Evolutionary conservation across 2,113 vertebrate genomes (phyloP).

Genomic region (Nanorana parkeri): DNA sequence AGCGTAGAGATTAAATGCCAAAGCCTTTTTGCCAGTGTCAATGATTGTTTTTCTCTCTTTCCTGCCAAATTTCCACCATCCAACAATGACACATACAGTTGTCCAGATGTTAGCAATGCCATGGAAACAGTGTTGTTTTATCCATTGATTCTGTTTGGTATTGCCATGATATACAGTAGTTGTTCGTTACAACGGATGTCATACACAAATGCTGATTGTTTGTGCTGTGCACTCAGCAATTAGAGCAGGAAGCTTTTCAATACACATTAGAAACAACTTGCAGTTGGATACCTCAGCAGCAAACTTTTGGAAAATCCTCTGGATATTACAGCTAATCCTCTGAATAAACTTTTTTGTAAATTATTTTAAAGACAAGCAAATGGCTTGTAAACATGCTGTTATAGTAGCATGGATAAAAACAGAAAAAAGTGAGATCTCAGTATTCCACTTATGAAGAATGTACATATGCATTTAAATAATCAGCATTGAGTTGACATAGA

Average conservation of each 20-base stretch:
- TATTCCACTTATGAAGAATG: too few species aligned
- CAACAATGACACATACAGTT: slow-evolving; percentile 29
- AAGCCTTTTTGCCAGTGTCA: slow-evolving; percentile 20
- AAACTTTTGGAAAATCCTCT: neutral
- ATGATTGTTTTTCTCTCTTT: slow-evolving; percentile 28
- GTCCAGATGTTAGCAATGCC: slow-evolving; percentile 45
- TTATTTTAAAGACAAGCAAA: too few species aligned
- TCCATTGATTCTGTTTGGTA: slow-evolving; percentile 24
- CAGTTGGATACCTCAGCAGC: slow-evolving; percentile 1
- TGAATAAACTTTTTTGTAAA: neutral
- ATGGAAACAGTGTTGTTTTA: slow-evolving; percentile 43
- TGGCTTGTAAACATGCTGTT: too few species aligned
- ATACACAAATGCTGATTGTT: slow-evolving; percentile 36
- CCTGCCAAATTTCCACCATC: slow-evolving; percentile 38
- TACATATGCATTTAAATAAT: too few species aligned
- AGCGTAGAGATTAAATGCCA: slow-evolving; percentile 19
- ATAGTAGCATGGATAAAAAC: too few species aligned
- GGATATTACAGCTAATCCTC: neutral
- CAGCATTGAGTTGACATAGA: too few species aligned
- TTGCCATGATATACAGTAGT: neutral
- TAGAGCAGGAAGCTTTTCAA: slow-evolving; percentile 21
- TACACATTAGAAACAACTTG: slow-evolving; percentile 11
- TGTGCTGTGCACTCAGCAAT: neutral
- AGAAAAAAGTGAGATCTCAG: too few species aligned
- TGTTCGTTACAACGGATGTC: slow-evolving; percentile 23